These are phyloP conservation scores for Henricia sp. DNA, from an alignment of 53 echinoderm and acorn worm species.

Conservation along the genomic window DNA sequence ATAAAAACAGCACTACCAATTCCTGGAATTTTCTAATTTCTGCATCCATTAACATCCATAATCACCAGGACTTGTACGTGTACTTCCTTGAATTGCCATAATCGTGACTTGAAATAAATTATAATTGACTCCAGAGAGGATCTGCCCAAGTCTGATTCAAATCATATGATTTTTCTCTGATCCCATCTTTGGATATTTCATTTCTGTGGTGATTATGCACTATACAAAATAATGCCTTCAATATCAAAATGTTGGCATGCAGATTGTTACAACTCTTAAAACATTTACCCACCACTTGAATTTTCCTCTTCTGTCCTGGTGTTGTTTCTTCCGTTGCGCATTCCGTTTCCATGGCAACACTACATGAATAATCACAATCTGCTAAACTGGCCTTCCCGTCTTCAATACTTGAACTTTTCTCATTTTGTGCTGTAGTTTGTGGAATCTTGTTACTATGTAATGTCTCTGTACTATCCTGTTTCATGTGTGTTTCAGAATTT, in stretches of 20 bases:
- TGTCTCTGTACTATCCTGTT: neutral
- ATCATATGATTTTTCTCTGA: too few relatives aligned
- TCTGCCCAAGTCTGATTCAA: too few relatives aligned
- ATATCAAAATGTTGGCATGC: neutral
- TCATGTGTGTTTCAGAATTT: too few relatives aligned
- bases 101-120: too few relatives aligned
- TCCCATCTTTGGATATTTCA: too few relatives aligned
- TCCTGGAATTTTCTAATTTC: too few relatives aligned
- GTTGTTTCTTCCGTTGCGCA: neutral
- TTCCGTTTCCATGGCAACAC: slow-evolving; percentile 30
- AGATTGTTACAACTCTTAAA: neutral
- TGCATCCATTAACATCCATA: too few relatives aligned
- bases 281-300: slow-evolving; percentile 25
- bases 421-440: neutral
- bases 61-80: too few relatives aligned
- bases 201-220: neutral
- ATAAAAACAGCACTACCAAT: too few relatives aligned
- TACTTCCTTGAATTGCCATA: too few relatives aligned
- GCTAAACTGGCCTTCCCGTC: neutral
- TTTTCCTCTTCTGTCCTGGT: slow-evolving; percentile 41
- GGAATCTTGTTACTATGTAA: neutral
- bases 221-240: neutral
- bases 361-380: neutral
- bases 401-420: neutral
- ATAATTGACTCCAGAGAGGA: too few relatives aligned